These are phyloP conservation scores for Scolopax rusticola DNA, from an alignment of 2,797 vertebrate species.

Conservation along the genomic window DNA sequence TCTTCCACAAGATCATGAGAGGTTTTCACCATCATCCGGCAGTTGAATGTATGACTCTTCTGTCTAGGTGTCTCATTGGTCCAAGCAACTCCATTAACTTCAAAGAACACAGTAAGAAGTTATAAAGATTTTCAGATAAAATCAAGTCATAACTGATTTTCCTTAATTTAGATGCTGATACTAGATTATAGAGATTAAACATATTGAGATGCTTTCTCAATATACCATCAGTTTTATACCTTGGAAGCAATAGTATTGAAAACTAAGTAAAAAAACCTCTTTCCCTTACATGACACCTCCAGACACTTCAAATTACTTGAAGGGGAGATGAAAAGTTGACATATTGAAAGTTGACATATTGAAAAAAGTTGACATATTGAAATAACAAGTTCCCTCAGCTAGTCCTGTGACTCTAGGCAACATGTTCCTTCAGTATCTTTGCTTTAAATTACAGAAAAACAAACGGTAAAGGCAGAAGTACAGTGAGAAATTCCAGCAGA, in stretches of 20 bases:
- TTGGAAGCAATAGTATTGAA: neutral
- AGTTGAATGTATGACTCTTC: slow-evolving; percentile 98
- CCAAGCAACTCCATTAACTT: slow-evolving; percentile 93
- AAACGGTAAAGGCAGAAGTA: neutral
- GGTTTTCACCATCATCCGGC: slow-evolving; percentile 94
- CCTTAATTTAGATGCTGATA: neutral
- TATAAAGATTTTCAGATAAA: neutral
- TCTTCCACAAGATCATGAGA: slow-evolving; percentile 87
- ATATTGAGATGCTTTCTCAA: neutral
- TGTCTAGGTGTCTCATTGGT: slow-evolving; percentile 90
- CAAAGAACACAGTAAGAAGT: slow-evolving; percentile 43
- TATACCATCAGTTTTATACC: neutral
- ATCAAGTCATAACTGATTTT: neutral
- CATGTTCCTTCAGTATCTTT: rapidly evolving
- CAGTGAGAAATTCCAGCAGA: neutral
- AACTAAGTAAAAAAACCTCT: neutral
- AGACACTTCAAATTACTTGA: neutral
- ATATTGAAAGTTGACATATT: neutral
- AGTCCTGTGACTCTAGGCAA: neutral
- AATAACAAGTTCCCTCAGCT: neutral
- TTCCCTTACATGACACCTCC: neutral
- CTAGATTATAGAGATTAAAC: neutral
- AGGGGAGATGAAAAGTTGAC: neutral
- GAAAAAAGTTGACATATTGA: neutral
- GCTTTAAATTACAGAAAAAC: neutral